These are phyloP conservation scores for Acipenser ruthenus DNA, from an alignment of 2,797 vertebrate genomes.

Conservation along the genomic window DNA sequence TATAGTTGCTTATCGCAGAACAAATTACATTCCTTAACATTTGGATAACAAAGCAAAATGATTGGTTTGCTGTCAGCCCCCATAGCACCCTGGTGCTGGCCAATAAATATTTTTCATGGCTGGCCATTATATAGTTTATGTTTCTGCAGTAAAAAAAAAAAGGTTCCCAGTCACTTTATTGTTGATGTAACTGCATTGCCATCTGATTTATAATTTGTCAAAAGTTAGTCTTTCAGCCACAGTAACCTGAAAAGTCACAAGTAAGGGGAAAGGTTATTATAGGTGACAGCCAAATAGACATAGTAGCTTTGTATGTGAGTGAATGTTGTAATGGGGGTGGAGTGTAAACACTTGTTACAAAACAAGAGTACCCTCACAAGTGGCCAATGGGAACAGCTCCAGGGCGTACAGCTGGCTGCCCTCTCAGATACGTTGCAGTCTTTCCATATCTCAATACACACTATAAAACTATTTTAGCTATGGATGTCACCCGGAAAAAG, in stretches of 20 bases:
- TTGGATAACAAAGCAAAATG: too few relatives aligned
- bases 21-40: too few relatives aligned
- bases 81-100: too few relatives aligned
- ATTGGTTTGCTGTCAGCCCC: too few relatives aligned
- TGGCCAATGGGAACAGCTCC: slow-evolving; percentile 7
- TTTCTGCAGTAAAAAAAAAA: too few relatives aligned
- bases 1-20: too few relatives aligned
- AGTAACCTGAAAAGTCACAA: background rate
- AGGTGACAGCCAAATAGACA: background rate
- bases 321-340: background rate
- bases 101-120: too few relatives aligned
- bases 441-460: background rate
- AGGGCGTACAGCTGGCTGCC: slow-evolving; percentile 3
- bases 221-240: too few relatives aligned
- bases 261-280: slow-evolving; percentile 1
- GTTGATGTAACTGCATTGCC: too few relatives aligned
- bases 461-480: slow-evolving; percentile 2
- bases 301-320: background rate
- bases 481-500: slow-evolving; percentile 7
- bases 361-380: background rate
- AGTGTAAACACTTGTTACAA: slow-evolving; percentile 10
- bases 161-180: too few relatives aligned
- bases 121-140: too few relatives aligned
- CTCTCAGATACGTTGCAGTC: background rate
- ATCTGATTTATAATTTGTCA: too few relatives aligned